Evolutionary conservation across 2,888 invertebrate species (phyloP).

Genomic region (Gastracanthus pulcherrimus): DNA sequence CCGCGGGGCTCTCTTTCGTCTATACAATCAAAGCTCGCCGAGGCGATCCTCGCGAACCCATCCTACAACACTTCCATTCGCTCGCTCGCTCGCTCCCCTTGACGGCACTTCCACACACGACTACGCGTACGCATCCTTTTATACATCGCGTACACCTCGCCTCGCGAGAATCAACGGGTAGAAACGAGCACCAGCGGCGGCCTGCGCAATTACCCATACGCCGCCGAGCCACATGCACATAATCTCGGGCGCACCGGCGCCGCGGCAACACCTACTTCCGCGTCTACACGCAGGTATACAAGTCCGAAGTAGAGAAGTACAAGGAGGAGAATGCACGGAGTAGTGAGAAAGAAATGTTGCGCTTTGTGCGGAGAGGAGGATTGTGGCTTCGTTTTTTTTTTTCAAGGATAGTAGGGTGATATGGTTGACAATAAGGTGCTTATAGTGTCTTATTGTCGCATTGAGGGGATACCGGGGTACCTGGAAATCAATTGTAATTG

Average conservation of each 20-base stretch:
- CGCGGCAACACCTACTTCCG: slow-evolving; percentile 50
- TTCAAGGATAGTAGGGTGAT: too few species aligned
- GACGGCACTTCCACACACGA: background rate
- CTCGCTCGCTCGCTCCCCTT: too few species aligned
- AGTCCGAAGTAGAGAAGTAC: background rate
- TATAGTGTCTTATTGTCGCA: background rate
- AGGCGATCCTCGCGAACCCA: background rate
- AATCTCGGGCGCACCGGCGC: slow-evolving; percentile 28
- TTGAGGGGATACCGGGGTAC: background rate
- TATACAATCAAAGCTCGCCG: background rate
- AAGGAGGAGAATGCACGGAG: background rate
- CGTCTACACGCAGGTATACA: slow-evolving; percentile 6
- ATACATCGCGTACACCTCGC: background rate
- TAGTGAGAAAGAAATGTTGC: background rate
- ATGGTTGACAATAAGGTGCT: background rate
- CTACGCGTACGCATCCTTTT: slow-evolving; percentile 7
- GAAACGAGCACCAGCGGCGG: background rate
- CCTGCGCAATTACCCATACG: slow-evolving; percentile 51
- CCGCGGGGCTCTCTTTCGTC: background rate
- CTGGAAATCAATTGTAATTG: background rate
- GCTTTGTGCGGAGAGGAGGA: too few species aligned
- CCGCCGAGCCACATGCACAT: slow-evolving; percentile 29
- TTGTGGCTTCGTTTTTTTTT: background rate
- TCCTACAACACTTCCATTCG: background rate
- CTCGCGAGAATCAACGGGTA: slow-evolving; percentile 29